Evolutionary conservation across 2,888 invertebrate species (phyloP), one percentile per base, ranked within the genome.

Genomic region (Meiosimyza decipiens): DNA sequence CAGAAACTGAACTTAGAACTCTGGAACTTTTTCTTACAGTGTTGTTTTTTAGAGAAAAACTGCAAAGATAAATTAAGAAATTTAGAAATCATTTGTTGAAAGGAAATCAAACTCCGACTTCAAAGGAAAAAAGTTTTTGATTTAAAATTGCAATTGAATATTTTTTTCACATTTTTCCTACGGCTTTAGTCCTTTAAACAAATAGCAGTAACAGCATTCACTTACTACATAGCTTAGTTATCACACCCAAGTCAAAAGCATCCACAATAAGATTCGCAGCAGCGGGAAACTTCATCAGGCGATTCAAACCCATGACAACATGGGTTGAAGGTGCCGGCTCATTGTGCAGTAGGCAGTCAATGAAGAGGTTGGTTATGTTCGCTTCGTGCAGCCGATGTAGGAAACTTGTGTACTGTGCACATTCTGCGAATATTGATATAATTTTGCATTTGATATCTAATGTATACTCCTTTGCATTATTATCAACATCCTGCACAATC

Each of bases 371-470:
- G 1, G 79, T 81, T 2, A 84, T 74, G 2, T 73, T 69, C 0
- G 80, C 80, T 0, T 16, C 67, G 28, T 81, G 80, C 47, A 84
- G 79, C n/a, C 81, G 77, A 2, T 52, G 6, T 60, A 83, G 28
- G 60, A 75, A 83, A 40, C 74, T 75, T 5, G 55, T 55, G 47
- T 80, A 82, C 65, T 81, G 80, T 9, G 84, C 83, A 9, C 79
- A 74, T 62, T 84, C 84, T 5, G 81, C 77, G 12, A 83, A 81
- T 5, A 84, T 81, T 22, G 78, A 75, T 6, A 83, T 76, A 1
- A 82, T 77, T 18, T 76, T 75, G 73, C 82, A 84, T 6, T 77
- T 71, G 2, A 75, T 70, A 1, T 78, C 77, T 7, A 77, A 55
- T 0, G 74, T 62, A 18, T 76, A 33, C 0, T 65, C 49, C 0